Conservation (phyloP, 1,140 invertebrate species). For the Pollicipes pollicipes region DNA sequence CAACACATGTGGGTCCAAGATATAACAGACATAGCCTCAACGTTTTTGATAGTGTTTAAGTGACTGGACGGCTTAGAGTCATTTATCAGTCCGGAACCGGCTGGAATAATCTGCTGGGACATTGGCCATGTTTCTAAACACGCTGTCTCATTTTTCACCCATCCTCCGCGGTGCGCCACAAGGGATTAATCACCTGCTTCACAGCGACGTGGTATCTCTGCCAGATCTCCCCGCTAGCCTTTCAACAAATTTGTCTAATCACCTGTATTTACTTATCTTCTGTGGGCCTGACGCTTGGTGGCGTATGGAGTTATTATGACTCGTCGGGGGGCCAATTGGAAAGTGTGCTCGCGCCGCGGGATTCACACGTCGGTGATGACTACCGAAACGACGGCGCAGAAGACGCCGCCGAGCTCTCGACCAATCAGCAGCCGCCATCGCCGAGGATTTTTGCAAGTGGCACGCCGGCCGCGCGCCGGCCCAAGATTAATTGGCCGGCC, state of each 20-base stretch:
- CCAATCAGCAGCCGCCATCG: neutral
- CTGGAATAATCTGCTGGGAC: neutral
- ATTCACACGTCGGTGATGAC: neutral
- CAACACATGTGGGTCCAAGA: too few species aligned
- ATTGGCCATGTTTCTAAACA: neutral
- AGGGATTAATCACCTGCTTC: neutral
- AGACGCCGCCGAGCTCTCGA: neutral
- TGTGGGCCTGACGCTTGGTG: neutral
- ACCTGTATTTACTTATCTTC: neutral
- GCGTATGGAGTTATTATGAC: neutral
- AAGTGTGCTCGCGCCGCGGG: neutral
- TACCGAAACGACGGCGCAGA: neutral
- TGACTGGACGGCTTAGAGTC: neutral
- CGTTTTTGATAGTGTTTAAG: neutral
- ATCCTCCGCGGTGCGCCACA: neutral
- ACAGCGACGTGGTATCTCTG: neutral
- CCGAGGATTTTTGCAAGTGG: neutral
- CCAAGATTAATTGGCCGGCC: neutral
- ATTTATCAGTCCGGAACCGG: neutral
- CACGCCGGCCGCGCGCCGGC: too few species aligned
- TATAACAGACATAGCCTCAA: too few species aligned
- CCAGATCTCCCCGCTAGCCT: neutral
- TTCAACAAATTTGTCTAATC: slow-evolving; percentile 2
- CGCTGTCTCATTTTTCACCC: neutral
- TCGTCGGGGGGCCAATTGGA: neutral